Percentiles rank a stretch among this genome's conserved stretches.
phyloP scores from a whole-genome alignment of 2,113 vertebrate species.

The Petroica traversi region DNA sequence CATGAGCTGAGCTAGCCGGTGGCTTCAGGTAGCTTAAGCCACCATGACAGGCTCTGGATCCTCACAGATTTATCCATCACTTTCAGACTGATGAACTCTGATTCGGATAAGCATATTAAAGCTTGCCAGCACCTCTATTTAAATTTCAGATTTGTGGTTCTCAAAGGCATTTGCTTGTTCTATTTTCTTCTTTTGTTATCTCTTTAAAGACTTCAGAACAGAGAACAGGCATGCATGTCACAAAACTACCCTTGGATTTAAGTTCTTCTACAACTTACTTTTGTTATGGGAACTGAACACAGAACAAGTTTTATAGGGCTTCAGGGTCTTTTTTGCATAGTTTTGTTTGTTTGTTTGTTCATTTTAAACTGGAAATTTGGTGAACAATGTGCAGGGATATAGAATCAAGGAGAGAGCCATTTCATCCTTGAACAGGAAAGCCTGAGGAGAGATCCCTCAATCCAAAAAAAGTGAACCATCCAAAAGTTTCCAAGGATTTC shows the following conservation, averaged over 20 bases:
- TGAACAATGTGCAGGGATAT: not conserved
- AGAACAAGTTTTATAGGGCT: not conserved
- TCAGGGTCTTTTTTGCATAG: not conserved
- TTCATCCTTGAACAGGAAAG: not conserved
- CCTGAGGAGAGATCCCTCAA: not conserved
- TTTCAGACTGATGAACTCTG: not conserved
- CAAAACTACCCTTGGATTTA: not conserved
- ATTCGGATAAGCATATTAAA: not conserved
- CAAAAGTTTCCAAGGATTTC: not conserved
- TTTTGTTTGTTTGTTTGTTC: not conserved
- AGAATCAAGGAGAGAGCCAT: not conserved
- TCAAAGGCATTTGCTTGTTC: conserved; percentile 5
- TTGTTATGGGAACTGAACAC: not conserved
- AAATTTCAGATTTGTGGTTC: conserved; percentile 22
- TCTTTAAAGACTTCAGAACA: not conserved
- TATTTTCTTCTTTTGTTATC: not conserved
- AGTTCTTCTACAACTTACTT: not conserved
- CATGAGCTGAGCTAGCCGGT: not conserved
- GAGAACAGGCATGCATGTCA: not conserved
- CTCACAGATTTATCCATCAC: not conserved
- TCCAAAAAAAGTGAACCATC: not conserved
- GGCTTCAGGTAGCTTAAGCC: not conserved
- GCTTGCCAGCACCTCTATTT: not conserved
- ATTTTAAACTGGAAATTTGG: not conserved
- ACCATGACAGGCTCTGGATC: not conserved